Base-by-base conservation (phyloP, 2,888 invertebrate species). In the Plemyria rubiginata region DNA sequence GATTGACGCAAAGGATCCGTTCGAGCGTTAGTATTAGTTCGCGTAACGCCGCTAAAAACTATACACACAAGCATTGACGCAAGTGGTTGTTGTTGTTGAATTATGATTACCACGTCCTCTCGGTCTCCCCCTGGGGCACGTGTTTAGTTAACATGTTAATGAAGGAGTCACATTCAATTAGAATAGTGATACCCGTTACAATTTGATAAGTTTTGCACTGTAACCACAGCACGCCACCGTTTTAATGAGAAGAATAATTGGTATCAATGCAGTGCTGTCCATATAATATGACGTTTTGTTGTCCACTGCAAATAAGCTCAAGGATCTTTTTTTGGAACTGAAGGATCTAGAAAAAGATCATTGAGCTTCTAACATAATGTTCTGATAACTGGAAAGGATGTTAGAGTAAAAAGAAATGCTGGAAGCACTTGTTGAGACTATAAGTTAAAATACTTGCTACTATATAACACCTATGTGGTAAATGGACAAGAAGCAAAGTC, bases 31-130 rank as follows among this genome's bases (percentile, higher is more conserved):
- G 40, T 48, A 76, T 70, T 73, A 75, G 78, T 88, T 90, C 77
- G 75, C 88, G 76, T 66, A 62, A 60, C 68, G 48, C 66, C 72
- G 87, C 86, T 91, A 91, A 91, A 77, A 70, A 69, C 60, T 77
- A 68, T 70, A 71, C 82, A 88, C 72, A 88, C 84, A 85, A 43
- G 55, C 58, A 72, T 80, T 89, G 88, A 90, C 90, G 90, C 82
- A 90, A 82, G 79, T 78, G 70, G 62, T 64, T 66, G 65, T 65
- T 66, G 65, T 65, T 73, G 67, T 76, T 72, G 70, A 68, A 70
- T 60, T 22, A n/a, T 36, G 64, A 67, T 58, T 72, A 62, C 50
- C 63, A 58, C 60, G 72, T 69, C 75, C 73, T 71, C 72, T 66
- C 63, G 71, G 72, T 72, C 74, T 67, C 77, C 60, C 62, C 67